These are phyloP conservation scores for Lasioglossum calceatum DNA, from an alignment of 2,888 invertebrate species.

Conservation along the genomic window DNA sequence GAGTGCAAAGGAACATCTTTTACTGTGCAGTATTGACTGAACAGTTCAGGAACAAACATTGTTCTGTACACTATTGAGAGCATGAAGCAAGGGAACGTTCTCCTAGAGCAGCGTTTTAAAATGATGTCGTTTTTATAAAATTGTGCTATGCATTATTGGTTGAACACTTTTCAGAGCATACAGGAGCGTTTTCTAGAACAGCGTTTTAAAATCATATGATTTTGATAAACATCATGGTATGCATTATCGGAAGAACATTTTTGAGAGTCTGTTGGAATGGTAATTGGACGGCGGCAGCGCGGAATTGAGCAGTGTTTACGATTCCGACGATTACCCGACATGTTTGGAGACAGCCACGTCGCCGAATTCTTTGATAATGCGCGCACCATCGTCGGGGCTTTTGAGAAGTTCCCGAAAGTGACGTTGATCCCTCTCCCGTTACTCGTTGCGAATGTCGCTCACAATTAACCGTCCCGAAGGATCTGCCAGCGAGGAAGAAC, in stretches of 20 bases:
- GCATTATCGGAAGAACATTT: background rate
- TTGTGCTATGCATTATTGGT: background rate
- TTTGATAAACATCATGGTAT: background rate
- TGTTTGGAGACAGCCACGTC: conserved; percentile 36
- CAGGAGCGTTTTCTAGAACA: background rate
- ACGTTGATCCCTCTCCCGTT: conserved; percentile 77
- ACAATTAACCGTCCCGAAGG: conserved; percentile 82
- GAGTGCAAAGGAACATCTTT: background rate
- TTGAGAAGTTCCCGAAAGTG: conserved; percentile 78
- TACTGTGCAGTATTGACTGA: no score
- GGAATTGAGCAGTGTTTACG: background rate
- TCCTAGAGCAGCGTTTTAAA: background rate
- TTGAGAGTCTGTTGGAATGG: background rate
- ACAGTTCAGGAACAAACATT: no score
- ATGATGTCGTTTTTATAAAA: background rate
- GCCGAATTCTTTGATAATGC: conserved; percentile 61
- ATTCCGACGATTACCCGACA: conserved; percentile 18
- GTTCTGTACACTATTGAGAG: background rate
- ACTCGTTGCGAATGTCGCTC: conserved; percentile 81
- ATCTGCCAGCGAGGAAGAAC: conserved; percentile 71
- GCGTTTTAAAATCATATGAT: background rate
- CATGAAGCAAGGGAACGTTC: background rate
- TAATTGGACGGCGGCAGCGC: background rate
- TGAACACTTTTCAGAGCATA: background rate
- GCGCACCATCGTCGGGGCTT: conserved; percentile 66